Conservation (phyloP, 2,888 invertebrate genomes). For the Lasioglossum vierecki region DNA sequence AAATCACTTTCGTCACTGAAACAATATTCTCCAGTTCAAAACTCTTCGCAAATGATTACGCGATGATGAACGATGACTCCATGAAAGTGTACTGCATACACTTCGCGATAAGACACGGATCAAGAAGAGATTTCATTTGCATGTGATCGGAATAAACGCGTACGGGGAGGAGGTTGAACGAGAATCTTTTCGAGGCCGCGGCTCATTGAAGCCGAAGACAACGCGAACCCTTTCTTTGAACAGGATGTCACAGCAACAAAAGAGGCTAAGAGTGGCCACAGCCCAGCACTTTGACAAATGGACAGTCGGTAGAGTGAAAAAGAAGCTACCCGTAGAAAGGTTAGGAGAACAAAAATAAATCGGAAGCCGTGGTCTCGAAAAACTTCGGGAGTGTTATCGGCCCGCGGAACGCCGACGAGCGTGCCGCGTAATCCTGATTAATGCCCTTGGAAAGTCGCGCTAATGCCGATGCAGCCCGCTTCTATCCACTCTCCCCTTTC, state of each 20-base stretch:
- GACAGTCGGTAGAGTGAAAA: conserved; percentile 64
- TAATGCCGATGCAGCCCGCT: conserved; percentile 78
- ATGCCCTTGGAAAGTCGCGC: conserved; percentile 80
- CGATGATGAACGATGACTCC: too few relatives aligned
- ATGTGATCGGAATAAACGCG: conserved; percentile 18
- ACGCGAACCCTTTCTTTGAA: conserved; percentile 58
- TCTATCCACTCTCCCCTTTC: conserved; percentile 56
- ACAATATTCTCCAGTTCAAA: too few relatives aligned
- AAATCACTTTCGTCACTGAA: too few relatives aligned
- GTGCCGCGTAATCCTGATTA: conserved; percentile 82
- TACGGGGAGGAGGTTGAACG: neutral
- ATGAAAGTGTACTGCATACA: neutral
- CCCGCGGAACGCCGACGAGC: conserved; percentile 71
- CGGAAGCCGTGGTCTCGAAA: conserved; percentile 55
- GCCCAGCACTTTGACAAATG: conserved; percentile 65
- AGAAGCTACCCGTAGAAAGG: conserved; percentile 47
- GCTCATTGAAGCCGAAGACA: conserved; percentile 60
- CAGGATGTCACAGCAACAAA: conserved; percentile 61
- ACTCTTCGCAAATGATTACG: too few relatives aligned
- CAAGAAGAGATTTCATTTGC: neutral
- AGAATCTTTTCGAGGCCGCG: conserved; percentile 18
- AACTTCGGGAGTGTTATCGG: conserved; percentile 69
- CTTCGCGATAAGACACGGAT: neutral
- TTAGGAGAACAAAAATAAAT: conserved; percentile 52
- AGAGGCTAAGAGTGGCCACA: conserved; percentile 53